A percentile compares a stretch with the other conserved stretches of the same genome.
Evolutionary conservation across 2,888 invertebrate species (phyloP).

Genomic region (Ophion slaviceki): DNA sequence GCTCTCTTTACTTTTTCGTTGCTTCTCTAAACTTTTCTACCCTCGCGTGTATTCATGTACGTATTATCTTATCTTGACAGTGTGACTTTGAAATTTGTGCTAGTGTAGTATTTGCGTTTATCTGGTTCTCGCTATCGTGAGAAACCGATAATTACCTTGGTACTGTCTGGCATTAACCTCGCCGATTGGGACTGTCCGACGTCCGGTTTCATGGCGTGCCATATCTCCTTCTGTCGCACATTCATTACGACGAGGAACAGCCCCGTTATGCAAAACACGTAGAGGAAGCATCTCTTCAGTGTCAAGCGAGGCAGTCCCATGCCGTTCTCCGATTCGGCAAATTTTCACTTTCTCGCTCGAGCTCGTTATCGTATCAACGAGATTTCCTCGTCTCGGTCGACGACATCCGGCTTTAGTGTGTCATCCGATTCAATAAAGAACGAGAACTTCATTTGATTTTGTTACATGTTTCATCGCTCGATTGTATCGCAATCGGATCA

Average conservation of each 20-base stretch:
- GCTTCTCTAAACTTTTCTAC: neutral
- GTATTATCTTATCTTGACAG: slow-evolving; percentile 21
- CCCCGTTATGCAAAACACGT: slow-evolving; percentile 84
- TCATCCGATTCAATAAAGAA: neutral
- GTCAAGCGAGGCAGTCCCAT: slow-evolving; percentile 86
- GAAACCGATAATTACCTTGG: slow-evolving; percentile 74
- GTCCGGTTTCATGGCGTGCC: slow-evolving; percentile 80
- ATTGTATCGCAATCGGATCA: neutral
- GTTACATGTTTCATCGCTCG: too few species aligned
- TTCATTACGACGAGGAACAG: slow-evolving; percentile 85
- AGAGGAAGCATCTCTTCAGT: slow-evolving; percentile 86
- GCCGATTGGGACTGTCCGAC: slow-evolving; percentile 71
- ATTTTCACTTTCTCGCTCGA: slow-evolving; percentile 38
- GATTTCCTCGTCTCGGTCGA: slow-evolving; percentile 22
- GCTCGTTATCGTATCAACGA: slow-evolving; percentile 25
- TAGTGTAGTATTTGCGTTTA: neutral
- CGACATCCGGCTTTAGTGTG: slow-evolving; percentile 32
- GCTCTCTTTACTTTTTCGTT: neutral
- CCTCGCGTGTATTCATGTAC: neutral
- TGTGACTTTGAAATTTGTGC: neutral
- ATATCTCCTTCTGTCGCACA: slow-evolving; percentile 82
- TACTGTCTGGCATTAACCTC: slow-evolving; percentile 68
- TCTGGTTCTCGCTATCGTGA: neutral
- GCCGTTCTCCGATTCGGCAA: slow-evolving; percentile 70
- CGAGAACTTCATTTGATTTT: neutral